Percentiles rank a stretch among this genome's conserved stretches.
These are phyloP conservation scores for Sterna hirundo DNA, from an alignment of 2,113 vertebrate genomes.

Conservation along the genomic window DNA sequence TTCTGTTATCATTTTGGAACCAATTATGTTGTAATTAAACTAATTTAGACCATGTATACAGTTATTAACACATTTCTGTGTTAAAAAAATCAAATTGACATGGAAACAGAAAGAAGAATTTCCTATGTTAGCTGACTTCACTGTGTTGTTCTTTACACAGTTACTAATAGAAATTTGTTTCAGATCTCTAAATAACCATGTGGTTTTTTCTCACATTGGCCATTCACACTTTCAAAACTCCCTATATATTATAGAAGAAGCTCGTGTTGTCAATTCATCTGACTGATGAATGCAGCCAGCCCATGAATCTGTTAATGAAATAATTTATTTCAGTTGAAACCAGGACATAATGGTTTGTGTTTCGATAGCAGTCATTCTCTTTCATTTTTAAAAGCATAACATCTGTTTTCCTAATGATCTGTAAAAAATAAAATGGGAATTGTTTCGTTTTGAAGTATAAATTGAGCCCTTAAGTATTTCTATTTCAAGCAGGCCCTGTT, in stretches of 20 bases:
- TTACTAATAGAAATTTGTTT: neutral
- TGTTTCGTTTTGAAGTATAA: neutral
- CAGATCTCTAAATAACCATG: neutral
- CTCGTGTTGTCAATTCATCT: neutral
- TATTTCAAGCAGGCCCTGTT: neutral
- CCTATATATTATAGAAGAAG: neutral
- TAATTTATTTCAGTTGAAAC: conserved; percentile 4
- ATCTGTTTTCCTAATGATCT: neutral
- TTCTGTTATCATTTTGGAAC: neutral
- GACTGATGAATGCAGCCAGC: neutral
- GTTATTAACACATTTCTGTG: neutral
- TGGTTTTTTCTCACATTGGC: neutral
- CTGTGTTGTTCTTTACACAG: neutral
- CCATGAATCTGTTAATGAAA: neutral
- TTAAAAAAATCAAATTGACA: neutral
- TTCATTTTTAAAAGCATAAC: neutral
- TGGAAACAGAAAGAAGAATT: neutral
- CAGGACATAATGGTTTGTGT: neutral
- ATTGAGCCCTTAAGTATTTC: neutral
- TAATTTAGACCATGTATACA: neutral
- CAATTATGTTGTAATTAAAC: neutral
- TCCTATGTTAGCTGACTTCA: neutral
- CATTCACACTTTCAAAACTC: neutral
- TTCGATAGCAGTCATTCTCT: neutral
- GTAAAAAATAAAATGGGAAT: neutral